Evolutionary conservation across 2,113 vertebrate species (phyloP), one percentile per base, ranked within the genome.

Genomic region (Atherinomorus stipes): DNA sequence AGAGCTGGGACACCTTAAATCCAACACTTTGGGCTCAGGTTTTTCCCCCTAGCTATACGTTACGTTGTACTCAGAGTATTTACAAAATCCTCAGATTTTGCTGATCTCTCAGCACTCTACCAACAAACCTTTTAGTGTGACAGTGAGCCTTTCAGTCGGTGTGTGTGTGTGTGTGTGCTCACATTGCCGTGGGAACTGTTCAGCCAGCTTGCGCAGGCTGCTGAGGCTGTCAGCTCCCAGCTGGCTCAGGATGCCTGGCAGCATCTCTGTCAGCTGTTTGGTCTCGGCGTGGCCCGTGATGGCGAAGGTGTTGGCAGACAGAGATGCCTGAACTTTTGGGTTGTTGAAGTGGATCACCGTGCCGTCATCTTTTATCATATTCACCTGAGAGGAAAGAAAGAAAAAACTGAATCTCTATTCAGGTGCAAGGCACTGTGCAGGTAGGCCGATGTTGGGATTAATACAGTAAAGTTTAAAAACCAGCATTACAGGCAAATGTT

Each of bases 271-370:
- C 88, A 99, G 95, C 91, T 97, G 97, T 94, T 99, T 99, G 91
- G 95, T 97, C 91, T 99, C 97, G 40, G 96, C 97, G 68, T 99
- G 97, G 88, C 98, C 98, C 13, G 96, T 98, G 91, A 99, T 98
- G 86, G 97, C 97, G 72, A 99, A 99, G 67, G 98, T 99, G 89
- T 99, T 99, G 88, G 98, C 97, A 44, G 97, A 98, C 63, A 99
- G 94, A 76, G 98, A 99, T 37, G 97, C 98, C 76, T 99, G 97
- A 85, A 99, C 98, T 94, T 99, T 99, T 84, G 97, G 98, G 85
- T 99, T 99, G 92, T 99, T 99, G 95, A 99, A 99, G 92, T 99
- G 97, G 94, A 99, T 99, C 92, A 99, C 98, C 9, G 96, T 98
- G 44, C 98, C 98, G 56, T 99, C 98, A 23, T 99, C 97, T 94